phyloP scores from a whole-genome alignment of 1,140 invertebrate species.

The Arion vulgaris region DNA sequence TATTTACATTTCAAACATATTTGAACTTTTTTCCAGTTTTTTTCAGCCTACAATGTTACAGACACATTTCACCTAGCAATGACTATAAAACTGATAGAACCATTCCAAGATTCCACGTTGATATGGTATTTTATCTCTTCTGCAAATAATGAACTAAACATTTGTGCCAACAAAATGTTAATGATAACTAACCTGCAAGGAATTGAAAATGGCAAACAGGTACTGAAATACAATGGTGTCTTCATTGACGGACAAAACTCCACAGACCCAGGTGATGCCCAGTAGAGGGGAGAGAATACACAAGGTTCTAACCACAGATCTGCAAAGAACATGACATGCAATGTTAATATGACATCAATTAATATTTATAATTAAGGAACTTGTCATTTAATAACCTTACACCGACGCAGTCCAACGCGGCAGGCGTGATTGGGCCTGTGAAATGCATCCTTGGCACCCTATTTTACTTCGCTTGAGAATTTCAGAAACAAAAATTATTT shows the following conservation, averaged over 20 bases:
- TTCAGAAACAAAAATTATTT: too few relatives aligned
- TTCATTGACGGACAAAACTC: constrained; percentile 60
- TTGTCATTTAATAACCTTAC: not conserved
- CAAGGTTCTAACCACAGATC: constrained; percentile 51
- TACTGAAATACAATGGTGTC: constrained; percentile 59
- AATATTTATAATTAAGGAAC: not conserved
- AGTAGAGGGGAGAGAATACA: constrained; percentile 57
- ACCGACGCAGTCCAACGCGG: not conserved
- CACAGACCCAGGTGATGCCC: constrained; percentile 61
- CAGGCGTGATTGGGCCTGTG: not conserved
- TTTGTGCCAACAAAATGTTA: too few relatives aligned
- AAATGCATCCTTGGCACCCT: too few relatives aligned
- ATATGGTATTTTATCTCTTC: too few relatives aligned
- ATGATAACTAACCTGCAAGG: constrained; percentile 62
- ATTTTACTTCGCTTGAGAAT: too few relatives aligned
- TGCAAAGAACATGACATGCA: constrained; percentile 40
- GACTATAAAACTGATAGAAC: too few relatives aligned
- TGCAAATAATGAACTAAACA: too few relatives aligned
- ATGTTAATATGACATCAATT: not conserved
- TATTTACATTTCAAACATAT: too few relatives aligned
- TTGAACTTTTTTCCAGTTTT: too few relatives aligned
- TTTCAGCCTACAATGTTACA: too few relatives aligned
- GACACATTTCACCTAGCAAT: too few relatives aligned
- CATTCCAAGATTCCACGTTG: too few relatives aligned
- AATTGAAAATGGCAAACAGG: constrained; percentile 61